Conservation (phyloP, 1,140 invertebrate genomes). For the Odontomachus brunneus region DNA sequence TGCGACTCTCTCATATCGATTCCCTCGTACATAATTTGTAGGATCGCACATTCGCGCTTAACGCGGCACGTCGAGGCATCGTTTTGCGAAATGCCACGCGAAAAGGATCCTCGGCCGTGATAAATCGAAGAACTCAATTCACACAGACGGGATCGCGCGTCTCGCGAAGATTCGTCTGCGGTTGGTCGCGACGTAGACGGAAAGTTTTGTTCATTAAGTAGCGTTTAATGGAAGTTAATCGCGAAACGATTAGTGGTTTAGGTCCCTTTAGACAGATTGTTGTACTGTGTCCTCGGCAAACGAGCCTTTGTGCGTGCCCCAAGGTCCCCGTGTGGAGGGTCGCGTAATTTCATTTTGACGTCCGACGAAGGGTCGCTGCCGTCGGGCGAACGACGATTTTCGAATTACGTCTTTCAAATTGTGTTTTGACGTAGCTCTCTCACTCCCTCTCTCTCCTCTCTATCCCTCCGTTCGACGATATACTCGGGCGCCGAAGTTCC, state of each 20-base stretch:
- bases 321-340: slow-evolving; percentile 79
- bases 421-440: slow-evolving; percentile 76
- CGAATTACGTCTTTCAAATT: slow-evolving; percentile 85
- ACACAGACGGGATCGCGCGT: slow-evolving; percentile 10
- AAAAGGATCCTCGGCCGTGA: not conserved
- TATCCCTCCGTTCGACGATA: not conserved
- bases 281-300: slow-evolving; percentile 81
- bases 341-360: slow-evolving; percentile 85
- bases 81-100: slow-evolving; percentile 6
- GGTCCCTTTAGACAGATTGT: slow-evolving; percentile 82
- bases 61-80: not conserved
- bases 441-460: slow-evolving; percentile 46
- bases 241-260: slow-evolving; percentile 84
- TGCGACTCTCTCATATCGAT: no score
- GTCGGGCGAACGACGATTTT: slow-evolving; percentile 83
- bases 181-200: slow-evolving; percentile 27
- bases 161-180: slow-evolving; percentile 18
- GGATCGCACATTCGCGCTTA: no score
- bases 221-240: slow-evolving; percentile 85
- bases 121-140: slow-evolving; percentile 32
- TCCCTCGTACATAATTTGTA: no score
- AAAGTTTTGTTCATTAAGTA: slow-evolving; percentile 82
- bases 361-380: slow-evolving; percentile 85
- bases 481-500: slow-evolving; percentile 28
- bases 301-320: slow-evolving; percentile 82